Base-by-base conservation (phyloP, 2,888 invertebrate species). In the Drosophila neutralis region DNA sequence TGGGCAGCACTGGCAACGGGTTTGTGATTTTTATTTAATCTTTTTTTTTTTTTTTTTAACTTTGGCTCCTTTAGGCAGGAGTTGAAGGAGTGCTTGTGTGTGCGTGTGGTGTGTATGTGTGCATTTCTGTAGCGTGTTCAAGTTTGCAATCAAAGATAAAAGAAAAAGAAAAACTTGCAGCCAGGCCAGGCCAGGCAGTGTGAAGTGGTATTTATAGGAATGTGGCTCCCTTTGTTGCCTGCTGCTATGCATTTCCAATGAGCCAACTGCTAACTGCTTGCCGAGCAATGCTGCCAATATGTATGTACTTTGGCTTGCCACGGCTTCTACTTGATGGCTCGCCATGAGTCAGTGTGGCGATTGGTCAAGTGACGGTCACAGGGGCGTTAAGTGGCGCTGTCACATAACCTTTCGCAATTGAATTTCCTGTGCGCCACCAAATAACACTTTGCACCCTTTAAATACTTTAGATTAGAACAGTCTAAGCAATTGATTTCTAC, bases 161-260 rank as follows among this genome's bases (percentile, higher is more conserved):
- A 87, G 69, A 81, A 40, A 83, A 86, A 72, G 73, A 87, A 83
- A 81, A 86, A 86, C 74, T 80, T 72, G 57, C 57, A 42, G 15
- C 21, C 40, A 31, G 67, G 69, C 79, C 31, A 33, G 33, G 15
- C 21, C 40, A 10, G 67, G 69, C 79, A 73, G 86, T 88, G 86
- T 83, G 88, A 88, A 88, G 69, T 86, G 88, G 87, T 84, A 86
- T 86, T 86, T 86, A 86, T 86, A 86, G 88, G 87, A 86, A 88
- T 88, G 86, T 78, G 78, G 80, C 72, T 78, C 67, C 61, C 60
- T 61, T 64, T 78, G 61, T 65, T 70, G 73, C 65, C 64, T 64
- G 63, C 75, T 48, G 82, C 66, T 70, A 66, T 77, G 83, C 73
- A 87, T 87, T 87, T 38, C 52, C 84, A 87, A 84, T 87, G 82